A percentile compares a stretch with the other conserved stretches of the same genome.
Conservation (phyloP, 2,113 vertebrate genomes). For the Gallinago undulata region DNA sequence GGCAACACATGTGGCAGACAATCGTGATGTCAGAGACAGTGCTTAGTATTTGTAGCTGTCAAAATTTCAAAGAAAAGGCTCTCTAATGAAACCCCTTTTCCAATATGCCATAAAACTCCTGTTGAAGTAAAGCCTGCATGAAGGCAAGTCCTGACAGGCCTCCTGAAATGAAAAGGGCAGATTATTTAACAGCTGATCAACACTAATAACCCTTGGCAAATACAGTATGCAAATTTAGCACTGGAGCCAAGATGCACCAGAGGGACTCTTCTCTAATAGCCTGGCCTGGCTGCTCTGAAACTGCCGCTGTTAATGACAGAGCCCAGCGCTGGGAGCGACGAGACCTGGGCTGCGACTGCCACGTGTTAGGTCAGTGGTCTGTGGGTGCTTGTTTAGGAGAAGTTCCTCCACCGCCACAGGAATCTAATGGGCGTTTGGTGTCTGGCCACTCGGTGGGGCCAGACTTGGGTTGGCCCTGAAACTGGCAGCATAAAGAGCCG, state of each 20-base stretch:
- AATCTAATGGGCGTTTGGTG: neutral
- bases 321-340: neutral
- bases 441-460: neutral
- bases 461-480: neutral
- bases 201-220: slow-evolving; percentile 69
- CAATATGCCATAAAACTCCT: neutral
- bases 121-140: neutral
- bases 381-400: neutral
- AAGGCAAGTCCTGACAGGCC: slow-evolving; percentile 56
- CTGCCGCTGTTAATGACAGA: neutral
- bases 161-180: slow-evolving; percentile 65
- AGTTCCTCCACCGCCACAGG: neutral
- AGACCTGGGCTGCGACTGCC: neutral
- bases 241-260: neutral
- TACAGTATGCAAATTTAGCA: slow-evolving; percentile 33
- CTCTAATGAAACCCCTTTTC: slow-evolving; percentile 34
- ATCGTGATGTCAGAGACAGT: neutral
- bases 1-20: neutral
- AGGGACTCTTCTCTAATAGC: neutral
- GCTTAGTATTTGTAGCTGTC: slow-evolving; percentile 44
- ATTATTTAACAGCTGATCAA: slow-evolving; percentile 70
- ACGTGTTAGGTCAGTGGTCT: neutral
- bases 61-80: slow-evolving; percentile 34
- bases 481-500: fast-evolving
- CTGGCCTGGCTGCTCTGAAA: slow-evolving; percentile 7